Evolutionary conservation across 1,140 invertebrate genomes (phyloP).

Genomic region (Nebria ingens): DNA sequence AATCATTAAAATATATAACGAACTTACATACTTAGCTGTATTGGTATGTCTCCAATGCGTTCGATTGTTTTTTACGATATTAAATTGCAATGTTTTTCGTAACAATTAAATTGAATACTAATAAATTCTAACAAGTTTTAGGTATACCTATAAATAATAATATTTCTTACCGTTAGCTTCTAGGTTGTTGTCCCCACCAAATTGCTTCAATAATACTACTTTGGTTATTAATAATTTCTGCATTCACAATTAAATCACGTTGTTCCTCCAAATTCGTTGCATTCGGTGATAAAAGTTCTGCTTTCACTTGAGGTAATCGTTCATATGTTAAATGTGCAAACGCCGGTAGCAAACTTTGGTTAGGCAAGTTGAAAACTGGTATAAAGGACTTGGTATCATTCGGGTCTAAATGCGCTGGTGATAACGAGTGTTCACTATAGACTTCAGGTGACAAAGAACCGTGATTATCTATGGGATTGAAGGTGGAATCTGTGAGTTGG

Average conservation of each 20-base stretch:
- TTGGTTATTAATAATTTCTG: background rate
- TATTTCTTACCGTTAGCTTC: background rate
- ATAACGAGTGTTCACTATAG: constrained; percentile 30
- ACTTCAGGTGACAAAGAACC: constrained; percentile 29
- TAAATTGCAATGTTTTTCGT: too few relatives aligned
- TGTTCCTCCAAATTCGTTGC: background rate
- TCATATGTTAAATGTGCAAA: background rate
- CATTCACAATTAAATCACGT: background rate
- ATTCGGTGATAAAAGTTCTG: background rate
- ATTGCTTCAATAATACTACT: background rate
- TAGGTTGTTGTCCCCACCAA: background rate
- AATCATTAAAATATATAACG: too few relatives aligned
- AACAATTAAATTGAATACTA: too few relatives aligned
- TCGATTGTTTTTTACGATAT: too few relatives aligned
- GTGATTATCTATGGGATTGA: constrained; percentile 26
- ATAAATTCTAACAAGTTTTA: too few relatives aligned
- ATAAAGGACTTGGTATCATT: constrained; percentile 22
- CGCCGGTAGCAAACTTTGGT: background rate
- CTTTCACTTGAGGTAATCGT: background rate
- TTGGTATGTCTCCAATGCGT: too few relatives aligned
- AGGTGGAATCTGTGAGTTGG: constrained; percentile 21
- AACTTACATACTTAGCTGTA: too few relatives aligned
- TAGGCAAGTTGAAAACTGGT: constrained; percentile 20
- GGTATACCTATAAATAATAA: too few relatives aligned
- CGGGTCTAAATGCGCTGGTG: constrained; percentile 18